A percentile compares a stretch with the other conserved stretches of the same genome.
These are phyloP conservation scores for Leptothorax acervorum DNA, from an alignment of 2,888 invertebrate genomes.

Conservation along the genomic window DNA sequence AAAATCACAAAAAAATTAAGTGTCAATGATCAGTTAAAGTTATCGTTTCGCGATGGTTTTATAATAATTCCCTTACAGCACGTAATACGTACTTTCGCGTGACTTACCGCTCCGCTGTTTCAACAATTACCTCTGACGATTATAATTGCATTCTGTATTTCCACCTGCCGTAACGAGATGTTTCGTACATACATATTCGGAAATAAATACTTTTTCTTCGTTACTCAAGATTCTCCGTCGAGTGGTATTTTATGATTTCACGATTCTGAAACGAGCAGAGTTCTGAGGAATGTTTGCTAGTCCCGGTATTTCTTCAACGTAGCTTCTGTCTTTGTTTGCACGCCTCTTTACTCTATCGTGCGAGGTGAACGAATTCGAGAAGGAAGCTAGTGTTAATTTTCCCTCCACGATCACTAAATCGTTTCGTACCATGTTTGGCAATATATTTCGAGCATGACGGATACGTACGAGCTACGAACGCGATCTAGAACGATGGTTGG, in stretches of 20 bases:
- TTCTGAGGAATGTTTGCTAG: constrained; percentile 15
- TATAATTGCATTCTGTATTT: neutral
- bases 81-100: neutral
- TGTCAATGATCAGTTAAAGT: neutral
- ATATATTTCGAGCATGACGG: constrained; percentile 44
- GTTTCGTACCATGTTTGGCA: constrained; percentile 36
- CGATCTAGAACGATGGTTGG: constrained; percentile 29
- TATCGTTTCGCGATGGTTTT: neutral
- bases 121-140: neutral
- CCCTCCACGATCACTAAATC: constrained; percentile 31
- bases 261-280: neutral
- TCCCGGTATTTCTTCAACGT: constrained; percentile 7
- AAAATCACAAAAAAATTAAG: neutral
- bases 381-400: constrained; percentile 45
- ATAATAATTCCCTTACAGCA: neutral
- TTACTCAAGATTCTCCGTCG: constrained; percentile 1
- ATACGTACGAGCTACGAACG: constrained; percentile 22
- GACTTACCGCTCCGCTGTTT: neutral
- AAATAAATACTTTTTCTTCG: neutral
- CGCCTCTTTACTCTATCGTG: constrained; percentile 10
- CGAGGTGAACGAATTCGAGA: constrained; percentile 49
- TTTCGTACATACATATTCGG: neutral
- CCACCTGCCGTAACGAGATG: neutral
- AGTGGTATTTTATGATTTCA: neutral
- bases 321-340: constrained; percentile 17